A percentile compares a stretch with the other conserved stretches of the same genome.
These are phyloP conservation scores for Erethizon dorsatum DNA, from an alignment of 2,797 vertebrate species.

Conservation along the genomic window DNA sequence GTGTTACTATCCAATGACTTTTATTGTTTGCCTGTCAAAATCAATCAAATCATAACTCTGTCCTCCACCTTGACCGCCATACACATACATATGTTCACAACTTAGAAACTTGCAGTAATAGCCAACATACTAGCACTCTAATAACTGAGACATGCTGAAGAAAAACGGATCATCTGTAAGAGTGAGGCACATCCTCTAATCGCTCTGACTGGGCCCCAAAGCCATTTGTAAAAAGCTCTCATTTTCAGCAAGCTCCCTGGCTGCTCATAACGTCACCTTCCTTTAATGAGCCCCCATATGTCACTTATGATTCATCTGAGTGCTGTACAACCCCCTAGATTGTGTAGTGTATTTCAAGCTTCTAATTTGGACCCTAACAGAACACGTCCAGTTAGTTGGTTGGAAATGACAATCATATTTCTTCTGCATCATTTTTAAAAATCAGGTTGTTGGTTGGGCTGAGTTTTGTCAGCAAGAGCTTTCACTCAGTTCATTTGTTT, in stretches of 20 bases:
- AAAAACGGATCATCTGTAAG: slow-evolving; percentile 42
- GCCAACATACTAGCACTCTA: not conserved
- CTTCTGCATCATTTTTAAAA: not conserved
- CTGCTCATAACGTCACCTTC: slow-evolving; percentile 63
- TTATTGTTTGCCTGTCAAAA: slow-evolving; percentile 35
- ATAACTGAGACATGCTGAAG: not conserved
- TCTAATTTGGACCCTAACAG: not conserved
- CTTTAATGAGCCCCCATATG: slow-evolving; percentile 64
- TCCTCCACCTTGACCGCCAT: not conserved
- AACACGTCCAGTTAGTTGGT: slow-evolving; percentile 57
- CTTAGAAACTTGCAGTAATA: not conserved
- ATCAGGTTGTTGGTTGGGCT: not conserved
- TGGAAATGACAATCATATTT: slow-evolving; percentile 60
- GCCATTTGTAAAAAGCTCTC: slow-evolving; percentile 40
- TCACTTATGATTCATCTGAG: slow-evolving; percentile 49
- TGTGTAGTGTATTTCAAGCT: slow-evolving; percentile 46
- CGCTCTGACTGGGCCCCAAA: not conserved
- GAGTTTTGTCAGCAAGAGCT: slow-evolving; percentile 53
- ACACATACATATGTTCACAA: not conserved
- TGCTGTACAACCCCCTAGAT: slow-evolving; percentile 26
- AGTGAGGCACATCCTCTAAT: not conserved
- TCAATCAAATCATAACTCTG: not conserved
- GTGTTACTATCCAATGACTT: slow-evolving; percentile 47
- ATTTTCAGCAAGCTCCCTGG: slow-evolving; percentile 16
- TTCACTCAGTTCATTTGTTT: slow-evolving; percentile 63